A percentile compares a stretch with the other conserved stretches of the same genome.
These are phyloP conservation scores for Sula dactylatra DNA, from an alignment of 2,113 vertebrate genomes.

Conservation along the genomic window DNA sequence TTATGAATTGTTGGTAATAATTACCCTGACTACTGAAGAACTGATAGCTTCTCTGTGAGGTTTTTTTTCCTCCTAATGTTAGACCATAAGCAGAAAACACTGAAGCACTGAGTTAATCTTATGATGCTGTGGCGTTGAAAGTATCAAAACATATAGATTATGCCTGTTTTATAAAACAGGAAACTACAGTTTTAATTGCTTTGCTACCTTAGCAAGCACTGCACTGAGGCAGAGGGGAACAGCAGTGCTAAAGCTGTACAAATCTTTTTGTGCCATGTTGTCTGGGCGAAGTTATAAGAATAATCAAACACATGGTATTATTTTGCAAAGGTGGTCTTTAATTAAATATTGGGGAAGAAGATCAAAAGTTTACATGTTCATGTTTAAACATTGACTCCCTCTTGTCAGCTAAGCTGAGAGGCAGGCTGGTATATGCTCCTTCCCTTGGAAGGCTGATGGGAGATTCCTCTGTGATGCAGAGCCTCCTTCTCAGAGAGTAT, in stretches of 20 bases:
- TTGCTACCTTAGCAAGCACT: background rate
- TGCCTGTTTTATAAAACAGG: background rate
- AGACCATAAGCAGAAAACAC: conserved; percentile 18
- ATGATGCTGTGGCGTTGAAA: background rate
- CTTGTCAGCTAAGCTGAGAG: background rate
- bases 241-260: background rate
- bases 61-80: background rate
- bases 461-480: background rate
- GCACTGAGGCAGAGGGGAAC: background rate
- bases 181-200: background rate
- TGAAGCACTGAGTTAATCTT: background rate
- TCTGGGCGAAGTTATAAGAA: background rate
- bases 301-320: background rate
- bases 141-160: background rate
- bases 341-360: background rate
- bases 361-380: background rate
- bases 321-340: background rate
- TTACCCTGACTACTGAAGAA: conserved; percentile 13
- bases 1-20: conserved; percentile 33
- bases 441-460: background rate
- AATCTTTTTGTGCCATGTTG: background rate
- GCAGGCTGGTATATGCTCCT: background rate
- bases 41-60: background rate
- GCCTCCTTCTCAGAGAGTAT: background rate
- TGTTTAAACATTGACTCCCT: background rate